Evolutionary conservation across 1,140 invertebrate genomes (phyloP).

Genomic region (Maconellicoccus hirsutus): DNA sequence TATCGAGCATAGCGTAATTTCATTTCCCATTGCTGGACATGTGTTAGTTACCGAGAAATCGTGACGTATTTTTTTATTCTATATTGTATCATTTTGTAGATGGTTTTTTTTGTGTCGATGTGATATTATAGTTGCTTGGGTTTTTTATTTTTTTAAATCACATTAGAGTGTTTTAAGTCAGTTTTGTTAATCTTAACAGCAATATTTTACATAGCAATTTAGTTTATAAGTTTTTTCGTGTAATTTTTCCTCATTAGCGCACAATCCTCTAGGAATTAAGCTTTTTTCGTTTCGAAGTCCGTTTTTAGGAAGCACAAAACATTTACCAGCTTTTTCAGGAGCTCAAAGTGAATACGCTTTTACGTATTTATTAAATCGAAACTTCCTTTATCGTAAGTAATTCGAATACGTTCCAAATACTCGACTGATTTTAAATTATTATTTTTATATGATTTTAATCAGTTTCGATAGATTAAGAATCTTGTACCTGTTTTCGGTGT

Average conservation of each 20-base stretch:
- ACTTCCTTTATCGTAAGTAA: neutral
- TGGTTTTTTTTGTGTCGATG: neutral
- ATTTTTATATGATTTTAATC: neutral
- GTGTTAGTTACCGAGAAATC: constrained; percentile 3
- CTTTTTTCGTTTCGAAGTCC: neutral
- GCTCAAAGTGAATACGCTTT: constrained; percentile 4
- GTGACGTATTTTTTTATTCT: neutral
- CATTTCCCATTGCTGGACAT: neutral
- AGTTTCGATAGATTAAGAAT: neutral
- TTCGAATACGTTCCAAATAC: neutral
- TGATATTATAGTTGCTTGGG: neutral
- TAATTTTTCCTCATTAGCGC: neutral
- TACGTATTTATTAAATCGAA: neutral
- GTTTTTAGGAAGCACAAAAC: neutral
- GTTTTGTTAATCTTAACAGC: neutral
- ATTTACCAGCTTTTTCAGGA: neutral
- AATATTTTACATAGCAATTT: constrained; percentile 10
- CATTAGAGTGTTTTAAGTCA: neutral
- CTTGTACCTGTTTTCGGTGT: neutral
- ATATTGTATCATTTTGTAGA: neutral
- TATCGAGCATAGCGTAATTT: too few species aligned
- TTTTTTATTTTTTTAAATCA: neutral
- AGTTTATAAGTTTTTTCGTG: neutral
- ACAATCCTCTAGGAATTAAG: neutral
- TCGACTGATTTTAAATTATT: neutral